Evolutionary conservation across 30 jellyfish, hydroid and myxozoan species (phyloP), one percentile per base, ranked within the genome.

Genomic region (Chrysaora quinquecirrha): DNA sequence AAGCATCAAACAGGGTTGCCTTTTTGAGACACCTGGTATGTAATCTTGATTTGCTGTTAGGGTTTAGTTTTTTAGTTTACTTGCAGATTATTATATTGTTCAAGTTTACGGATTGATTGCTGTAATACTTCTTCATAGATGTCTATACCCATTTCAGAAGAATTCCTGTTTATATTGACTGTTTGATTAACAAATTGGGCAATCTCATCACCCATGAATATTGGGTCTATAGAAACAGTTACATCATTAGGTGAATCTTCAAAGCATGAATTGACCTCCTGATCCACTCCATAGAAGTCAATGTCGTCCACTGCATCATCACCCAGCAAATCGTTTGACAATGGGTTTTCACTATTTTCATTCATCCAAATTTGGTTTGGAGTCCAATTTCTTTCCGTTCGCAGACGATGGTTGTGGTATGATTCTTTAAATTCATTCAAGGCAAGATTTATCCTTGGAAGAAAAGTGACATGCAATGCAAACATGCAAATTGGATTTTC

Each of bases 81-180:
- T 52, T 9, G 6, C 3, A 52, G 3, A 52, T 52, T 3, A 2
- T 2, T 20, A 20, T 10, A 20, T 12, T 52, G 29, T 10, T 16
- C 12, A 2, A 52, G 68, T 20, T 19, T 52, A 25, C 19, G 6
- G 19, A 52, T 73, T 16, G 47, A 23, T 7, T 4, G 22, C 2
- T 38, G 32, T 25, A 73, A 22, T 38, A 49, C 60, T 47, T 38
- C 25, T 11, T 7, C 14, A 38, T 73, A 73, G 19, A 38, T 29
- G 34, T 73, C 86, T 16, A 77, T 74, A 11, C 86, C 86, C 75
- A 74, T 46, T 21, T 74, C 1, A 0, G 73, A 0, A 47, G 86
- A 77, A 27, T 20, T 22, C 60, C 88, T 28, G 49, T 54, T 77
- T 77, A 35, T 30, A 77, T 77, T 84, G 6, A 77, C 11, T 30